Evolutionary conservation across 1,140 invertebrate genomes (phyloP).

Genomic region (Fopius arisanus): DNA sequence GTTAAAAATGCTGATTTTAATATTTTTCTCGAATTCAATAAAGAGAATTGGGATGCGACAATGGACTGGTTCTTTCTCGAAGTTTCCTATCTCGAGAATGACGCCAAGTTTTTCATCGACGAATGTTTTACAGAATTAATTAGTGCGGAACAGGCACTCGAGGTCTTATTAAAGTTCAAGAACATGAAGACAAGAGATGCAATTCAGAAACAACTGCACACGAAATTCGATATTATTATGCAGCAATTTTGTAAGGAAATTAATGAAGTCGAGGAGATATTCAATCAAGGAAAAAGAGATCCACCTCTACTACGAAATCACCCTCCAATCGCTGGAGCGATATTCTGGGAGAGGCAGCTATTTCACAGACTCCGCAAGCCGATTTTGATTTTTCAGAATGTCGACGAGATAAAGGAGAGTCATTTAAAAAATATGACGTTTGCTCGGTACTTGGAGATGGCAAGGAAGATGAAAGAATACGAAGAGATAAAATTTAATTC

Average conservation of each 20-base stretch:
- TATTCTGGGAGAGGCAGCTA: conserved; percentile 82
- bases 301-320: conserved; percentile 81
- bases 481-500: conserved; percentile 75
- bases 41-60: conserved; percentile 83
- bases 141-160: conserved; percentile 80
- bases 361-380: conserved; percentile 80
- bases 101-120: conserved; percentile 85
- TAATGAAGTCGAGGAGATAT: conserved; percentile 71
- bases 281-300: conserved; percentile 72
- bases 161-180: conserved; percentile 82
- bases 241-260: conserved; percentile 86
- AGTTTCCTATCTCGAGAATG: conserved; percentile 77
- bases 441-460: conserved; percentile 76
- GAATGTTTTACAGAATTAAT: conserved; percentile 78
- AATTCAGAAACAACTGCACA: conserved; percentile 76
- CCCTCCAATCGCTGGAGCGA: conserved; percentile 79
- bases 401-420: conserved; percentile 78
- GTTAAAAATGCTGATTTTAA: conserved; percentile 82
- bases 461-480: conserved; percentile 77
- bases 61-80: conserved; percentile 79
- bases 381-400: conserved; percentile 77
- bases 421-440: conserved; percentile 79
- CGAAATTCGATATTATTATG: conserved; percentile 87
- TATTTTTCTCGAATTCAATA: conserved; percentile 77
- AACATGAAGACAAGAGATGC: conserved; percentile 77